Conservation (phyloP, 1,140 invertebrate species). For the Dufourea novaeangliae region DNA sequence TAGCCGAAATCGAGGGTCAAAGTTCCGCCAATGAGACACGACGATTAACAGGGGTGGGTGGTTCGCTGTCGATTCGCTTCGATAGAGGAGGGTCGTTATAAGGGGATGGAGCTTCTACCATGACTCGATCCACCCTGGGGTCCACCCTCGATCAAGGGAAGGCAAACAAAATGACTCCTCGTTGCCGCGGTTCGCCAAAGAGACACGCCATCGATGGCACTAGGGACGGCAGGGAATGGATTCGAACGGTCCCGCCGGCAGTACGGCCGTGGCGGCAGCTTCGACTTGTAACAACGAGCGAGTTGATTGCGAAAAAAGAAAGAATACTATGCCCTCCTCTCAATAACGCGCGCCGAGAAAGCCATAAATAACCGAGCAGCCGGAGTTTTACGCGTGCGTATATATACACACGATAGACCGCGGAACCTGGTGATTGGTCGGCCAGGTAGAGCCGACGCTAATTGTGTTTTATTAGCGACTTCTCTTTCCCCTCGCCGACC, state of each 20-base stretch:
- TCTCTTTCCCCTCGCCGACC: constrained; percentile 43
- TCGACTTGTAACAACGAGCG: constrained; percentile 39
- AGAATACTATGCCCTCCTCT: constrained; percentile 37
- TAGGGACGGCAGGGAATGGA: neutral
- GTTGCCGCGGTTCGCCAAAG: too few relatives aligned
- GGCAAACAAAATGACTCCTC: too few relatives aligned
- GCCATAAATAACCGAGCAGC: constrained; percentile 76
- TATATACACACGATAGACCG: constrained; percentile 56
- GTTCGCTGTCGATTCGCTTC: constrained; percentile 57
- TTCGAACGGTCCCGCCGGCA: constrained; percentile 16
- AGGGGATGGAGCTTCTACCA: too few relatives aligned
- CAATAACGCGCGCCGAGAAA: constrained; percentile 71
- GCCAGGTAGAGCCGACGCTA: constrained; percentile 70
- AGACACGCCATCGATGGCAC: neutral
- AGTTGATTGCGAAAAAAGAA: constrained; percentile 66
- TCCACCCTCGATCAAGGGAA: too few relatives aligned
- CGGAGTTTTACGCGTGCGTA: constrained; percentile 71
- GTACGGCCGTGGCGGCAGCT: constrained; percentile 1
- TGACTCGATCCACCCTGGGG: neutral
- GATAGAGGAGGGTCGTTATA: neutral
- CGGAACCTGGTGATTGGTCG: constrained; percentile 75
- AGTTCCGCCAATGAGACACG: constrained; percentile 51
- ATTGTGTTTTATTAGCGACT: constrained; percentile 81
- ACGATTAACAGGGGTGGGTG: constrained; percentile 37
- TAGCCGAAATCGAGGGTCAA: constrained; percentile 35